Evolutionary conservation across 2,797 vertebrate species (phyloP), one percentile per base, ranked within the genome.

Genomic region (Malacoraja senta): DNA sequence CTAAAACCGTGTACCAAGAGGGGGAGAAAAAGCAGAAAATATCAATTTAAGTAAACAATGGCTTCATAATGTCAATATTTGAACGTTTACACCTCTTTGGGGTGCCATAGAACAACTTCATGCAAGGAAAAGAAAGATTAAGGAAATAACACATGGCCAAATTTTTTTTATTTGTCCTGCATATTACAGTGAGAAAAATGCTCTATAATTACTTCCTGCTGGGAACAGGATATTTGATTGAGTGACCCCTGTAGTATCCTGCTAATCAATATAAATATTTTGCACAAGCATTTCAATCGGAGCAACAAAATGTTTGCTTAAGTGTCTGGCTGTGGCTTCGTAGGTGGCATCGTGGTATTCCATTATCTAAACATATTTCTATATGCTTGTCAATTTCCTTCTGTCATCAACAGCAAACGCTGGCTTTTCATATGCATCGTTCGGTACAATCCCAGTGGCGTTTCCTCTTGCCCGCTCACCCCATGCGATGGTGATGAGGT

Each of bases 401-500:
- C 24, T 92, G 38, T 76, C 35, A 53, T 58, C 26, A 19, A 2
- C 90, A 76, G 29, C n/a, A 26, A 92, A 26, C 38, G 7, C 72
- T 58, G 71, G 90, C 26, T 76, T 76, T 92, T 92, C 84, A 68
- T 32, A 35, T 88, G 84, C n/a, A 88, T 53, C 24, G 58, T 92
- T 76, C 71, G 26, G 72, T 76, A 76, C 53, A 92, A 92, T 58
- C 90, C 90, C 90, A 92, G 35, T 1, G 26, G 90, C 71, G n/a
- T 13, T 76, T 92, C 71, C 90, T 76, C 38, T 53, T 76, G 90
- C 71, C 76, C 44, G 58, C 8, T 92, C 71, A 76, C 12, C 24
- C 35, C 72, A 76, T 92, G 38, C 53, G 90, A 92, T n/a, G 90
- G 13, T 92, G 90, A 92, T 76, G 71, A 92, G 90, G 38, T 58